phyloP scores from a whole-genome alignment of 2,888 invertebrate species.

The Caenorhabditis sulstoni region DNA sequence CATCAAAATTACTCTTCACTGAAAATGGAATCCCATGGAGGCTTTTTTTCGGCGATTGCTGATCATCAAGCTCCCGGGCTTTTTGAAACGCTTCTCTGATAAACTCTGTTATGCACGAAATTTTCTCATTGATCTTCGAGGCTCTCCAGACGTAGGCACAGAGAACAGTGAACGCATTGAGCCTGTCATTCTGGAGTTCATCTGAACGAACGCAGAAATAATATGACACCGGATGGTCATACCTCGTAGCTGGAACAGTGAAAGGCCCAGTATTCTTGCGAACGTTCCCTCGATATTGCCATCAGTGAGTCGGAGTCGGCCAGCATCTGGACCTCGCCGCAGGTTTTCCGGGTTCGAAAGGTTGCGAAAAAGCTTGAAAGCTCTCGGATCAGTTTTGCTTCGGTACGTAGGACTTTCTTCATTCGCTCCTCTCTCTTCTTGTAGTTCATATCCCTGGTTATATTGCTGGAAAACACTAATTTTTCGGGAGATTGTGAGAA shows the following conservation, averaged over 20 bases:
- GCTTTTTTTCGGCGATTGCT: constrained; percentile 69
- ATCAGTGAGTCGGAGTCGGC: too few species aligned
- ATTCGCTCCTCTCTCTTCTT: too few species aligned
- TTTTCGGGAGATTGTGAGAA: not conserved
- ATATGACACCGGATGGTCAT: too few species aligned
- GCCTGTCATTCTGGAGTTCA: constrained; percentile 69
- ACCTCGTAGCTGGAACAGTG: too few species aligned
- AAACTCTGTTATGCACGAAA: constrained; percentile 77
- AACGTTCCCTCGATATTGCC: too few species aligned
- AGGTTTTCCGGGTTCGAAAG: not conserved
- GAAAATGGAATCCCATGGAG: constrained; percentile 80
- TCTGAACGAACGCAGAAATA: too few species aligned
- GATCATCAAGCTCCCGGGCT: constrained; percentile 69
- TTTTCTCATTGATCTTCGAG: constrained; percentile 70
- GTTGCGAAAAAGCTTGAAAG: not conserved
- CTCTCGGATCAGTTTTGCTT: too few species aligned
- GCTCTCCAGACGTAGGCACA: constrained; percentile 75
- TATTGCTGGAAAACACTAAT: too few species aligned
- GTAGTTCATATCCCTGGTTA: too few species aligned
- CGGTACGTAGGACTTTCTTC: too few species aligned
- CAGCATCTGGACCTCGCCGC: too few species aligned
- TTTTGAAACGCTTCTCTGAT: constrained; percentile 70
- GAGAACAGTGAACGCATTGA: constrained; percentile 72
- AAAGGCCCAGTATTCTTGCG: too few species aligned
- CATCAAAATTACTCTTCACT: constrained; percentile 77